phyloP scores from a whole-genome alignment of 2,113 vertebrate species.

The Hymenochirus boettgeri region DNA sequence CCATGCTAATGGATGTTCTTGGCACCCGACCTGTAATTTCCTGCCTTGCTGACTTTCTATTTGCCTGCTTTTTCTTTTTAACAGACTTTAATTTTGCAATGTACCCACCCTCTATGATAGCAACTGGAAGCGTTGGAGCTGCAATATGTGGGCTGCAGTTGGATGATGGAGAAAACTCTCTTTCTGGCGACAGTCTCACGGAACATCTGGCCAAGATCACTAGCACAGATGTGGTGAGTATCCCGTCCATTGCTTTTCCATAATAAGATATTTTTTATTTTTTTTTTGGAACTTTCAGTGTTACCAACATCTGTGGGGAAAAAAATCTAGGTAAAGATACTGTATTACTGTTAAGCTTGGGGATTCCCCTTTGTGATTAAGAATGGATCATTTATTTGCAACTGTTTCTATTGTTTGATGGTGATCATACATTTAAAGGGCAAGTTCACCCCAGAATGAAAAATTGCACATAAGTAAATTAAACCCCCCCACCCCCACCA shows the following conservation, averaged over 20 bases:
- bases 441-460: no score
- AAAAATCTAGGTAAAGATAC: neutral
- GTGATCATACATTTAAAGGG: neutral
- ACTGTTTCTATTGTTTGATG: neutral
- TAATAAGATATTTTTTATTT: slow-evolving; percentile 31
- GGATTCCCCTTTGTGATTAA: neutral
- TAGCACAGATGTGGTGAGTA: slow-evolving; percentile 92
- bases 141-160: slow-evolving; percentile 89
- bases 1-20: rapidly evolving
- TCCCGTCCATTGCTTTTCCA: slow-evolving; percentile 18
- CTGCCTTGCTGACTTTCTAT: slow-evolving; percentile 4
- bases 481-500: no score
- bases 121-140: slow-evolving; percentile 88
- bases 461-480: no score
- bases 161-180: slow-evolving; percentile 67
- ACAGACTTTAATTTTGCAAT: slow-evolving; percentile 92
- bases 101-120: slow-evolving; percentile 95
- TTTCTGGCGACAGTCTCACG: slow-evolving; percentile 74
- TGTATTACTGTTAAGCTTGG: slow-evolving; percentile 5
- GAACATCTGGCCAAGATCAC: slow-evolving; percentile 93
- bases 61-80: slow-evolving; percentile 22
- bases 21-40: neutral
- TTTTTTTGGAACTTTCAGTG: slow-evolving; percentile 33
- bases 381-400: slow-evolving; percentile 15
- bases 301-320: neutral